Percentiles rank a stretch among this genome's conserved stretches.
Conservation (phyloP, 2,888 invertebrate genomes). For the Nymphalis c-album region DNA sequence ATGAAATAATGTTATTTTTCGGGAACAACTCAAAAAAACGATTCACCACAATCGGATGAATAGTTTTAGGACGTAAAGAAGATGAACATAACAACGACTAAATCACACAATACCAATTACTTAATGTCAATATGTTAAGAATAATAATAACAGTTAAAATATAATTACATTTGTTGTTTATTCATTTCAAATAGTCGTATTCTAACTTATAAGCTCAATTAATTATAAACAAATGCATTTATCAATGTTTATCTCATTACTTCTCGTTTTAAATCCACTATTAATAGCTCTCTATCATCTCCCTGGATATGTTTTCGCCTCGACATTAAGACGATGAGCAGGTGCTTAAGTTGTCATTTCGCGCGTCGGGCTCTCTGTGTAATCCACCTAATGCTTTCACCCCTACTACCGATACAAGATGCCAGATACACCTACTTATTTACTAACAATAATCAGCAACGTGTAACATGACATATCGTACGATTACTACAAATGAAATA, state of each 20-base stretch:
- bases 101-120: too few relatives aligned
- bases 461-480: not conserved
- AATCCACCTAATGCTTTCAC: constrained; percentile 68
- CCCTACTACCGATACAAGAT: constrained; percentile 43
- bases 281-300: constrained; percentile 55
- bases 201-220: not conserved
- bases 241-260: constrained; percentile 28
- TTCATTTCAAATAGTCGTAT: too few relatives aligned
- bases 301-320: constrained; percentile 55
- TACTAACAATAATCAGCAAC: too few relatives aligned
- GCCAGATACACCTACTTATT: constrained; percentile 2
- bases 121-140: too few relatives aligned
- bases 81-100: too few relatives aligned
- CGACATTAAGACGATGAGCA: constrained; percentile 69
- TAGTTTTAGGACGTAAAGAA: too few relatives aligned
- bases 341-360: constrained; percentile 75
- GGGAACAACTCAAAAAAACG: too few relatives aligned
- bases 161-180: too few relatives aligned
- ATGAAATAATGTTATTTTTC: too few relatives aligned
- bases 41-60: too few relatives aligned
- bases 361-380: constrained; percentile 59
- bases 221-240: constrained; percentile 21
- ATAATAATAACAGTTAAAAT: too few relatives aligned
- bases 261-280: constrained; percentile 40
- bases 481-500: too few relatives aligned